Evolutionary conservation across 2,797 vertebrate species (phyloP), one percentile per base, ranked within the genome.

Genomic region (Argya squamiceps): DNA sequence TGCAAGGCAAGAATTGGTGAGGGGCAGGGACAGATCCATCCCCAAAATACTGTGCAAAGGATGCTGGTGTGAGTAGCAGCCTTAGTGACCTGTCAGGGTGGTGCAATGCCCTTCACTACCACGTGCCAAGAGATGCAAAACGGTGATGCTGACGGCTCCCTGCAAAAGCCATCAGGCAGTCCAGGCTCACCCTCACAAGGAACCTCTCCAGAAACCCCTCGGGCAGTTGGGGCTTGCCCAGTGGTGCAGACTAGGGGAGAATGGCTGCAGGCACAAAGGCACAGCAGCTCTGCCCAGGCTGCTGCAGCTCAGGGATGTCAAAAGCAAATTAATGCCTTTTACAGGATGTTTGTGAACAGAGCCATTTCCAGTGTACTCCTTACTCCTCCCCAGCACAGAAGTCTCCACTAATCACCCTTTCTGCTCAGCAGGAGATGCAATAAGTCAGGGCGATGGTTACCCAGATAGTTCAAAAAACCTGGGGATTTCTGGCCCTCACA

Each of bases 41-140:
- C 70, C 64, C 37, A 21, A 22, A 78, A n/a, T 9, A 17, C 2
- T 23, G 37, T 37, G 46, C 50, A 6, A 22, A 60, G 60, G 37
- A 30, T 16, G 43, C 55, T 27, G 13, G 30, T 29, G 12, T 10
- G 24, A 80, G 55, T 1, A 1, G 19, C 32, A 8, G 53, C 49
- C 47, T 58, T 23, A 50, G n/a, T n/a, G 16, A 82, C 30, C 26
- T 11, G 0, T 10, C 11, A 6, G 0, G 5, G 22, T 0, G 0
- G 24, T 4, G 7, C 3, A 9, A 46, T 19, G 55, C 41, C 46
- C 50, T 8, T 50, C 46, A 2, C 30, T 43, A 37, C 75, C 84
- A 27, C 17, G 16, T 22, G 13, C 3, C 39, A 37, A 34, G 43
- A 43, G 24, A 44, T 0, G 0, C 3, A 15, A 47, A 23, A 26